Conservation (phyloP, 1,140 invertebrate species). For the Olivierus martensii region DNA sequence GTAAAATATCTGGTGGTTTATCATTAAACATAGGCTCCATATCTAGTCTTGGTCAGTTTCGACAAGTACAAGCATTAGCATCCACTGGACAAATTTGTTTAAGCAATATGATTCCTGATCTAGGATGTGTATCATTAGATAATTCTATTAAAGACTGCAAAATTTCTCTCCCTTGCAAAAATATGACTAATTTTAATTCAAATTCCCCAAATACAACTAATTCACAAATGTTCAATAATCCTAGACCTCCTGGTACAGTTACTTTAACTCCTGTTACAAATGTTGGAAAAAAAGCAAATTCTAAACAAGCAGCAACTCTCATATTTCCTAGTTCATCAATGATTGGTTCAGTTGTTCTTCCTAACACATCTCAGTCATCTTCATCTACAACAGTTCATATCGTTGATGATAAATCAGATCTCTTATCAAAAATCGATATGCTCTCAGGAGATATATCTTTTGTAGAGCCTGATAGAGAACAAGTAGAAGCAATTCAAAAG, state of each 20-base stretch:
- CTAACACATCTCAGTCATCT: not conserved
- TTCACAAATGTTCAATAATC: too few species aligned
- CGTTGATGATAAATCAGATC: not conserved
- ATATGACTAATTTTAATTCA: too few species aligned
- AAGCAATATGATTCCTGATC: not conserved
- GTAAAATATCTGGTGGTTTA: not conserved
- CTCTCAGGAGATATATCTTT: too few species aligned
- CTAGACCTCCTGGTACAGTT: too few species aligned
- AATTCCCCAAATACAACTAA: too few species aligned
- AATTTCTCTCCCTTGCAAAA: too few species aligned
- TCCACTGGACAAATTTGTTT: not conserved
- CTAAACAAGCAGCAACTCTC: too few species aligned
- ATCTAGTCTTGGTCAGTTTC: not conserved
- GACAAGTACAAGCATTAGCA: not conserved
- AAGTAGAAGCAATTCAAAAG: not conserved
- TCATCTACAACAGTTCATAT: constrained; percentile 2
- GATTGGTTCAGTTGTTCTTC: too few species aligned
- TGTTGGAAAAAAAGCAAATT: too few species aligned
- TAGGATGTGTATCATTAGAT: not conserved
- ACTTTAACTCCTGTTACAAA: too few species aligned
- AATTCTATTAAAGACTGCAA: too few species aligned
- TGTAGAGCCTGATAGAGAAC: not conserved
- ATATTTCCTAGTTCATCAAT: too few species aligned
- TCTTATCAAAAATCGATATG: not conserved
- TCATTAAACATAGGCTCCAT: not conserved